Conservation (phyloP, 2,888 invertebrate genomes). For the Cyrtodaria siliqua region DNA sequence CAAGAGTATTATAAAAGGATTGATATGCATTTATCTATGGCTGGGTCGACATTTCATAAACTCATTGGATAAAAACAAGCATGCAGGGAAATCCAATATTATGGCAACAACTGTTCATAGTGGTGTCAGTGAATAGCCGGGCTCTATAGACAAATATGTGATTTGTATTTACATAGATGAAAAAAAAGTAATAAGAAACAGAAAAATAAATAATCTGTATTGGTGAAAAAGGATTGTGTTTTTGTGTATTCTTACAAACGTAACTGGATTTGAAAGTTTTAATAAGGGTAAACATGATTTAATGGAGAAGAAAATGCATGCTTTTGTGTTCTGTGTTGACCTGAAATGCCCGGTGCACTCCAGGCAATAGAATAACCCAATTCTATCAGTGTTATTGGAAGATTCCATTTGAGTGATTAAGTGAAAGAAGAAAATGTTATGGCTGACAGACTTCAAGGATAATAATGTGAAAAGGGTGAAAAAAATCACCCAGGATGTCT, state of each 20-base stretch:
- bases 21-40: no score
- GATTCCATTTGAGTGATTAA: constrained; percentile 14
- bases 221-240: neutral
- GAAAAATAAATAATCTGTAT: constrained; percentile 1
- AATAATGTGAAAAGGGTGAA: constrained; percentile 57
- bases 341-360: neutral
- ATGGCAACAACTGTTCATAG: neutral
- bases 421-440: constrained; percentile 50
- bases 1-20: no score
- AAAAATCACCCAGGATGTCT: constrained; percentile 58
- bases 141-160: neutral
- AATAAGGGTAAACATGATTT: neutral
- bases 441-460: constrained; percentile 48
- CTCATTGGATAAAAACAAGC: no score
- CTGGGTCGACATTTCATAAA: no score
- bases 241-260: no score
- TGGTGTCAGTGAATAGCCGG: neutral
- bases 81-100: constrained; percentile 2
- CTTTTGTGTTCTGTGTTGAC: constrained; percentile 3
- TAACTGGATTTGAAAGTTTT: no score
- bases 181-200: no score
- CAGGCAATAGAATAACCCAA: neutral
- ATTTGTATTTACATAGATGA: constrained; percentile 5
- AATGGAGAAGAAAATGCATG: neutral
- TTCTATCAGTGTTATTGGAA: constrained; percentile 1